phyloP scores from a whole-genome alignment of 2,888 invertebrate species.

The Atrina japonica region DNA sequence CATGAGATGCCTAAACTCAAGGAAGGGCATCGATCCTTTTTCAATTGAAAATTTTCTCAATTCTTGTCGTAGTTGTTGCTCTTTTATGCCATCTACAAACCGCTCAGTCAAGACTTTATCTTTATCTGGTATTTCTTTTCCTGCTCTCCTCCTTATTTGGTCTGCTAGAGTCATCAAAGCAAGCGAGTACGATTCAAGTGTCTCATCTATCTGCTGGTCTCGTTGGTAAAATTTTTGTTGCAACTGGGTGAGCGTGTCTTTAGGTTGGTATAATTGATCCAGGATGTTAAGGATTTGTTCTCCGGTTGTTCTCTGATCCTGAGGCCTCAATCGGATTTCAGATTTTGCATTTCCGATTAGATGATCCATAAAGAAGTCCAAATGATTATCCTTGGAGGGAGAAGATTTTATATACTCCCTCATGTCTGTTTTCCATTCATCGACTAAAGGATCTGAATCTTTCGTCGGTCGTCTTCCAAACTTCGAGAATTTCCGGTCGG shows the following conservation, averaged over 20 bases:
- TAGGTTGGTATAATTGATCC: background rate
- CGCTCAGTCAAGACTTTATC: background rate
- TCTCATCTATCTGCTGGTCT: no score
- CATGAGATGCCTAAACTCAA: conserved; percentile 6
- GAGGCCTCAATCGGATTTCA: no score
- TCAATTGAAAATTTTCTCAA: no score
- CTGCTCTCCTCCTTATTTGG: background rate
- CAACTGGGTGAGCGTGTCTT: background rate
- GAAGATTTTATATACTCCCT: background rate
- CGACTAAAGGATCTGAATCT: background rate
- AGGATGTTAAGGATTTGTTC: background rate
- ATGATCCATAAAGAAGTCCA: conserved; percentile 3
- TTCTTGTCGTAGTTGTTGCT: background rate
- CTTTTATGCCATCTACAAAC: conserved; percentile 4
- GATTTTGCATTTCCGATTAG: conserved; percentile 6
- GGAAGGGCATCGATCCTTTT: background rate
- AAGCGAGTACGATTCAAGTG: background rate
- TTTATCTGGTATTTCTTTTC: background rate
- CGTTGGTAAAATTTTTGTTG: conserved; percentile 7
- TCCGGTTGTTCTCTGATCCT: no score
- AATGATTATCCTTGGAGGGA: background rate
- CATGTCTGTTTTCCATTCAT: conserved; percentile 1
- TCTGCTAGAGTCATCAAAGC: background rate
- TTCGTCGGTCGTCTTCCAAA: background rate
- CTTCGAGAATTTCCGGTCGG: background rate